Evolutionary conservation across 1,140 invertebrate genomes (phyloP), one percentile per base, ranked within the genome.

Genomic region (Limonius californicus): DNA sequence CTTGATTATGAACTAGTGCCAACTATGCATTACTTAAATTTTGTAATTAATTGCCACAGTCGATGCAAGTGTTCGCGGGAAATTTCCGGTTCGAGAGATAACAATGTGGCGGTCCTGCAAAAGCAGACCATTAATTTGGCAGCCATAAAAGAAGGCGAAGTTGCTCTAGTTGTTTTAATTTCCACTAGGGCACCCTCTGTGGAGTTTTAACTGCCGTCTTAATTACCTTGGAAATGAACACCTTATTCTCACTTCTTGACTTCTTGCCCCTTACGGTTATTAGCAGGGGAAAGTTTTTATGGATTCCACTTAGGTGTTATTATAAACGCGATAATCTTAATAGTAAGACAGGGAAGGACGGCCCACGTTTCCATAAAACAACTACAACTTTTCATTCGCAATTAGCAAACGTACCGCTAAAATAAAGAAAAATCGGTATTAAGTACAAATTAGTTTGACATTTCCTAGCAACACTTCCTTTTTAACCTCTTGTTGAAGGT

Each of bases 221-320:
- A 50, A 50, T 50, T 50, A 50, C 45, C 14, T 50, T 50, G 45
- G 20, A 50, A 50, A 50, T 50, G 45, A 50, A 50, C 45, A 50
- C 45, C 45, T 50, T 50, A 50, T 21, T 50, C 12, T 18, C 16
- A 45, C 42, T 45, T 18, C 42, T 45, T 45, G 16, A 21, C 45
- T 50, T 14, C 14, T 50, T 50, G 14, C 15, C 45, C 45, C 45
- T 50, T 50, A 7, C 16, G 3, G 45, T 50, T 50, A 50, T 50
- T 50, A 50, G 19, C 45, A 50, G 20, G 45, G 45, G 45, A 15
- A 3, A 50, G 2, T 50, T 50, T 50, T 50, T 50, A 50, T 50
- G 45, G 45, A 18, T 50, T 50, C 45, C 45, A 18, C 15, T 50
- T 50, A 50, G 20, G 16, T 50, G 20, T 50, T 50, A 50, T 50